phyloP scores from a whole-genome alignment of 2,113 vertebrate genomes.

The Meles meles region DNA sequence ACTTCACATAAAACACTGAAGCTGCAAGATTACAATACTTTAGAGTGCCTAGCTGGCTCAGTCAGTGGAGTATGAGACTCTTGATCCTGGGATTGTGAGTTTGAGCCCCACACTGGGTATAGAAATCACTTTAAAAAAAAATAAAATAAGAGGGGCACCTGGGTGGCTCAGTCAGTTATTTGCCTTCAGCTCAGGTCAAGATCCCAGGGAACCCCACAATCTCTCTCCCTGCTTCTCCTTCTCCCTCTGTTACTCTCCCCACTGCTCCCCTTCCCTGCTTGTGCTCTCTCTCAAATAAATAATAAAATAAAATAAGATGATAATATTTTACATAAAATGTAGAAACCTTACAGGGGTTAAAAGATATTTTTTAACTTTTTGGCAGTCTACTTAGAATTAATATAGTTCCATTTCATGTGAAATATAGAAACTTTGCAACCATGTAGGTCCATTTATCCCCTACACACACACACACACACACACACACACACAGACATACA shows the following conservation, averaged over 20 bases:
- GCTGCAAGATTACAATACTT: neutral
- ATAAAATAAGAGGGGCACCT: neutral
- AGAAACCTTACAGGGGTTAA: neutral
- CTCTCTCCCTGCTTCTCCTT: neutral
- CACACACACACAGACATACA: neutral
- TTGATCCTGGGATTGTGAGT: neutral
- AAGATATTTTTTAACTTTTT: conserved; percentile 4
- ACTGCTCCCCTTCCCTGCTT: neutral
- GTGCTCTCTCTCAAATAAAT: neutral
- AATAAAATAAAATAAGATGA: neutral
- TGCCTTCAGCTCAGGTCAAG: neutral
- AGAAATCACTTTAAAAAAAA: neutral
- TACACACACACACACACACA: neutral
- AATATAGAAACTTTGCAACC: conserved; percentile 21
- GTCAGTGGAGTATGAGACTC: neutral
- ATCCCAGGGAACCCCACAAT: neutral
- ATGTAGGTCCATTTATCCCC: neutral
- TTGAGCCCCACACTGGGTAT: neutral
- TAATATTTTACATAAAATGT: neutral
- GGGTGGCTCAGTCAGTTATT: neutral
- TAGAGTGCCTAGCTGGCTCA: neutral
- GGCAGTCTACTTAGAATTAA: conserved; percentile 24
- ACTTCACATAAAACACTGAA: conserved; percentile 8
- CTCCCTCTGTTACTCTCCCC: neutral
- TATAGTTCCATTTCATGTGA: neutral